A percentile compares a stretch with the other conserved stretches of the same genome.
Evolutionary conservation across 2,888 invertebrate species (phyloP).

Genomic region (Heliconius erato): DNA sequence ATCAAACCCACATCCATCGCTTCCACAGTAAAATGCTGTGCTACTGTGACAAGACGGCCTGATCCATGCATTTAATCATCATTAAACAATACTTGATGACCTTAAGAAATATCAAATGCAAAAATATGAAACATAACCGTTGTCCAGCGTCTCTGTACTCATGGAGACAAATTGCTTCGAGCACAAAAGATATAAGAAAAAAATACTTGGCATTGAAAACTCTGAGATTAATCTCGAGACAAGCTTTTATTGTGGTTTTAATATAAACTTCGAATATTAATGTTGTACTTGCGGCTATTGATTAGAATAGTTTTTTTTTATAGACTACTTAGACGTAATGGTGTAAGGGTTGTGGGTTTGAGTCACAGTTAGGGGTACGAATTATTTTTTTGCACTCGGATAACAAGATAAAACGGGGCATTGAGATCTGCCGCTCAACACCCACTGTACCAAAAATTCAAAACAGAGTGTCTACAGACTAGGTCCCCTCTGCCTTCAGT

Average conservation of each 20-base stretch:
- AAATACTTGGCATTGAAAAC: conserved; percentile 42
- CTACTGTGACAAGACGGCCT: neutral
- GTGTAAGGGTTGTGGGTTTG: neutral
- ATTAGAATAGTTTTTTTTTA: conserved; percentile 7
- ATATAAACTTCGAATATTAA: conserved; percentile 23
- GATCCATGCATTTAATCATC: neutral
- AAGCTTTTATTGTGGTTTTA: conserved; percentile 26
- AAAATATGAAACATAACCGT: conserved; percentile 26
- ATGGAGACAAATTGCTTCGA: conserved; percentile 45
- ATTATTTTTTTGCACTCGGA: neutral
- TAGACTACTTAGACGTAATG: neutral
- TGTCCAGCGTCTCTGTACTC: conserved; percentile 32
- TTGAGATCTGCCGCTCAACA: neutral
- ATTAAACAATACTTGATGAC: neutral
- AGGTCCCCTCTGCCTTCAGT: no score
- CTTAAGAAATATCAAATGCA: conserved; percentile 15
- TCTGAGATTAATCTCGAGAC: conserved; percentile 41
- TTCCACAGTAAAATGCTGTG: neutral
- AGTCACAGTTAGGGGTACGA: neutral
- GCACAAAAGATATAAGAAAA: conserved; percentile 44
- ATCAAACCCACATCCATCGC: no score
- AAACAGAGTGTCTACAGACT: no score
- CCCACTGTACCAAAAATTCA: no score
- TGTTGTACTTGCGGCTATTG: neutral
- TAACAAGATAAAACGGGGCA: neutral